phyloP scores from a whole-genome alignment of 1,140 invertebrate species.

The Potamilus streckersoni region DNA sequence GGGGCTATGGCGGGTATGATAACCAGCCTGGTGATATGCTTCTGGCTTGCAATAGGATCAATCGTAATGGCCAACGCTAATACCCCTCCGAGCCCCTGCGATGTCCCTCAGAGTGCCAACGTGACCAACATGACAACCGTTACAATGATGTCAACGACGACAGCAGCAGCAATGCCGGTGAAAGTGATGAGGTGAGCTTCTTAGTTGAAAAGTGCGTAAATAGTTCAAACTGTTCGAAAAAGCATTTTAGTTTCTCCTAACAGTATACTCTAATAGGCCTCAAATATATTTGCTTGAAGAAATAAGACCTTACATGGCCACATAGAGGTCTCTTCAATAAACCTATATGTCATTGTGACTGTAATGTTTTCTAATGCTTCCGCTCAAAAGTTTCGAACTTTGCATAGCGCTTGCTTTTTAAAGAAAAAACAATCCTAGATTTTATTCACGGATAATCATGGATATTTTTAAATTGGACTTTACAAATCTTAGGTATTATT shows the following conservation, averaged over 20 bases:
- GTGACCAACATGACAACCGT: constrained; percentile 11
- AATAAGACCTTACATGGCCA: not conserved
- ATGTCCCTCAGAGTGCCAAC: constrained; percentile 5
- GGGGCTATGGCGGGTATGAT: constrained; percentile 81
- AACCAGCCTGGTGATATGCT: constrained; percentile 76
- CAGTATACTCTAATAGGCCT: not conserved
- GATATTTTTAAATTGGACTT: no score
- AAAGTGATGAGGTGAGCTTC: not conserved
- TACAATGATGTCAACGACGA: constrained; percentile 10
- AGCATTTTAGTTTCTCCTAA: not conserved
- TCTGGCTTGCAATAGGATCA: constrained; percentile 87
- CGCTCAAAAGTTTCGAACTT: no score
- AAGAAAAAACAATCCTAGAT: no score
- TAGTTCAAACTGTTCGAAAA: not conserved
- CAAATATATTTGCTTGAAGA: not conserved
- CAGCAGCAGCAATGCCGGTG: not conserved
- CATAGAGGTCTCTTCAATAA: not conserved
- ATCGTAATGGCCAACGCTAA: constrained; percentile 25
- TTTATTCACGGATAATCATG: no score
- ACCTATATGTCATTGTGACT: not conserved
- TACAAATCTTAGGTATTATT: no score
- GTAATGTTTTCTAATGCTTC: no score
- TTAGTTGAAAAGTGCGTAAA: not conserved
- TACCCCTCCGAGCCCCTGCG: constrained; percentile 14
- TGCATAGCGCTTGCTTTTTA: no score